Evolutionary conservation across 2,113 vertebrate species (phyloP), one percentile per base, ranked within the genome.

Genomic region (Callipepla californica): DNA sequence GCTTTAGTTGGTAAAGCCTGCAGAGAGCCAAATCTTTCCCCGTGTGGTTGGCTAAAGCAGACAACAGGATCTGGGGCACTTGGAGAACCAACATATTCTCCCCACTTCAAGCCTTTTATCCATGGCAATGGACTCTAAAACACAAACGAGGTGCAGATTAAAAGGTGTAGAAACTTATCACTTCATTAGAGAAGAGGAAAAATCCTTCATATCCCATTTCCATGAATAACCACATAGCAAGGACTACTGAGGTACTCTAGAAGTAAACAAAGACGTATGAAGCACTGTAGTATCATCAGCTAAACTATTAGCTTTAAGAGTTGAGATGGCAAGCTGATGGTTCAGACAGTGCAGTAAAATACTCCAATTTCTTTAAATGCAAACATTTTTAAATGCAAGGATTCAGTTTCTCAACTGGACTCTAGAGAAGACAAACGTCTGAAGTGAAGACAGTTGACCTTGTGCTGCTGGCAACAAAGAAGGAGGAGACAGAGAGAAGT

Each of bases 31-130:
- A 99, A 99, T 40, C 98, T 96, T 94, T 99, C 99, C 58, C 99
- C 99, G 3, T 99, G 99, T 6, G 98, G 99, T 72, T 99, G 99
- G 90, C 98, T 99, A 97, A 99, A 99, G 96, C 99, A 99, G 70
- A 99, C 99, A 92, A 99, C 98, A 12, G 99, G 99, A 84, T 99
- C 98, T 0, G 99, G 98, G 87, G 99, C 97, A 57, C 99, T 99
- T n/a, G 99, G 99, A 22, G 99, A 99, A 42, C 99, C 99, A 32
- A 99, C 99, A 0, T 99, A 99, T 96, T 99, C 99, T 6, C 99
- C 99, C 99, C 99, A 99, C 92, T 99, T 99, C 93, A 99, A 97
- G 55, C 99, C 99, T 97, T 98, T 99, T 95, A 99, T 99, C 99
- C 99, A 99, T 0, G 99, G 98, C 70, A 99, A 95, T 8, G 99